A percentile compares a stretch with the other conserved stretches of the same genome.
Conservation (phyloP, 2,888 invertebrate genomes). For the Macropis europaea region DNA sequence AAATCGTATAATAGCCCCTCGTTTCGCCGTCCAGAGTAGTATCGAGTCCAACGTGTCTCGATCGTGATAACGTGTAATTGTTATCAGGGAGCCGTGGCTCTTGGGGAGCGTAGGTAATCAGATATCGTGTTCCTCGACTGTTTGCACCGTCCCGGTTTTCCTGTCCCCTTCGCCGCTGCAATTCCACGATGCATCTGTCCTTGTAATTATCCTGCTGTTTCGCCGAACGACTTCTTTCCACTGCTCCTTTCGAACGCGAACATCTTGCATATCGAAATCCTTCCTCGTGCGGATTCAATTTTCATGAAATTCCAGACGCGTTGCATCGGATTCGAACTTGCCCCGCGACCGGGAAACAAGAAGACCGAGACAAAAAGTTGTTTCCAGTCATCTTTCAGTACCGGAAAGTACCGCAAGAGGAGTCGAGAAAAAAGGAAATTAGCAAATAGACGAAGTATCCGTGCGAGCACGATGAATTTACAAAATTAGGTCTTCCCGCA, state of each 20-base stretch:
- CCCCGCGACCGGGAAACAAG: not conserved
- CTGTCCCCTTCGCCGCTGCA: not conserved
- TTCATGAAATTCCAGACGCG: not conserved
- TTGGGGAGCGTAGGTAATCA: not conserved
- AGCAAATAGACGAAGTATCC: not conserved
- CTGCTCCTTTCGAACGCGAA: no score
- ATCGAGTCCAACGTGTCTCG: not conserved
- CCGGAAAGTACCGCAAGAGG: not conserved
- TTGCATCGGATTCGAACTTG: not conserved
- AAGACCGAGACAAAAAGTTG: not conserved
- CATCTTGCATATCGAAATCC: no score
- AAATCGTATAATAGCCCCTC: not conserved
- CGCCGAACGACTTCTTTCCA: no score
- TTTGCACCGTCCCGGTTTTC: conserved; percentile 11
- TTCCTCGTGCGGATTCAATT: not conserved
- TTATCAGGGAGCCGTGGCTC: not conserved
- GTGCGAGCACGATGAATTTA: not conserved
- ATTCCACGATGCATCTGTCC: not conserved
- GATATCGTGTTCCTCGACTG: not conserved
- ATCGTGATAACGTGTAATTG: not conserved
- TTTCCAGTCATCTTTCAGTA: not conserved
- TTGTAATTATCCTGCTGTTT: not conserved
- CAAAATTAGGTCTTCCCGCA: conserved; percentile 3
- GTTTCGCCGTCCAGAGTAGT: not conserved
- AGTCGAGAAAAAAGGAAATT: not conserved